A percentile compares a stretch with the other conserved stretches of the same genome.
phyloP scores from a whole-genome alignment of 1,140 invertebrate genomes.

The Drosophila neocordata region DNA sequence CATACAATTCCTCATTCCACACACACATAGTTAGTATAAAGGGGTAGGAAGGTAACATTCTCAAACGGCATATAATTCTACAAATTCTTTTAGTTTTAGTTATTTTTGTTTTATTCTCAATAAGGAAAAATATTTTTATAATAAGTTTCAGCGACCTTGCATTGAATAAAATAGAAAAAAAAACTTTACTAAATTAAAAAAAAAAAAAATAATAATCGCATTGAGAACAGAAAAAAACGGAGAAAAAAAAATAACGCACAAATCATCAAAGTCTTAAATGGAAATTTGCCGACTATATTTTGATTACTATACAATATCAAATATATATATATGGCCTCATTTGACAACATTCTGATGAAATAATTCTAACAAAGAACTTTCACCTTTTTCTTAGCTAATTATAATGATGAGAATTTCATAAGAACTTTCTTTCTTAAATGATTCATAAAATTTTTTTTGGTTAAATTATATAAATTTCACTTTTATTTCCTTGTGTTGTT shows the following conservation, averaged over 20 bases:
- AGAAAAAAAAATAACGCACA: too few species aligned
- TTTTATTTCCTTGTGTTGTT: slow-evolving; percentile 7
- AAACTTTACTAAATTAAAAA: background rate
- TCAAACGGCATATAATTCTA: slow-evolving; percentile 38
- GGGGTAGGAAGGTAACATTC: background rate
- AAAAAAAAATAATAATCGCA: background rate
- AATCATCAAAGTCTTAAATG: slow-evolving; percentile 22
- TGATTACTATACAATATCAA: background rate
- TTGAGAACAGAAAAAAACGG: background rate
- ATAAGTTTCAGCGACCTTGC: background rate
- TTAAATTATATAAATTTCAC: too few species aligned
- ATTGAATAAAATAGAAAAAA: background rate
- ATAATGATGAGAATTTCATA: slow-evolving; percentile 16
- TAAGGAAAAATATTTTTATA: slow-evolving; percentile 1
- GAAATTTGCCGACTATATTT: background rate
- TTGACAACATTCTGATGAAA: background rate
- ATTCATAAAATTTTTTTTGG: too few species aligned
- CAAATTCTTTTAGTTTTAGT: slow-evolving; percentile 18
- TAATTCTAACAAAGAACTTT: slow-evolving; percentile 46
- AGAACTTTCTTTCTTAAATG: slow-evolving; percentile 55
- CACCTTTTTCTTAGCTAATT: slow-evolving; percentile 29
- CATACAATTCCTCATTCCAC: slow-evolving; percentile 20
- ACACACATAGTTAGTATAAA: background rate
- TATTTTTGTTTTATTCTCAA: background rate
- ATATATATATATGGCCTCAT: slow-evolving; percentile 5